Percentiles rank a stretch among this genome's conserved stretches.
These are phyloP conservation scores for Procambarus clarkii DNA, from an alignment of 1,140 invertebrate species.

Conservation along the genomic window DNA sequence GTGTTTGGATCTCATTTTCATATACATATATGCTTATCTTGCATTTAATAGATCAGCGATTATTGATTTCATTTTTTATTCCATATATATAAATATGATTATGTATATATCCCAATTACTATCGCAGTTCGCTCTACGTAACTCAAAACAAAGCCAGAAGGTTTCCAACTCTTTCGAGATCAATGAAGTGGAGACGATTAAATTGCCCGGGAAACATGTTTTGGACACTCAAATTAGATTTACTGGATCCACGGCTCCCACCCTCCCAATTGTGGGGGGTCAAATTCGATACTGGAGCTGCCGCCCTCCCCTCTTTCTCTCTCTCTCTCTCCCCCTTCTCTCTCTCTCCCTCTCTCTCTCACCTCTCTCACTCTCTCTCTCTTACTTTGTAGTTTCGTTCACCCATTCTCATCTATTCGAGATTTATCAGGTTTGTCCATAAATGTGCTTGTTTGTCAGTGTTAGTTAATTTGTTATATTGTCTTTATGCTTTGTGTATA, in stretches of 20 bases:
- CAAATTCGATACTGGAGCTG: neutral
- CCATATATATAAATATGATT: too few species aligned
- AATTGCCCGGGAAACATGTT: conserved; percentile 25
- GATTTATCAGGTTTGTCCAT: too few species aligned
- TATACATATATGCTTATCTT: too few species aligned
- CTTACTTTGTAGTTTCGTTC: too few species aligned
- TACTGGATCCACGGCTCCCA: neutral
- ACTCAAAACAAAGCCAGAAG: neutral
- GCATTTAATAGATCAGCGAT: too few species aligned
- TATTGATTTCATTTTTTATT: too few species aligned
- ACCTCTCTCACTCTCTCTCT: neutral
- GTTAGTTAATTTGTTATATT: too few species aligned
- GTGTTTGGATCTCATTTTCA: too few species aligned
- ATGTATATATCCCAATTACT: neutral
- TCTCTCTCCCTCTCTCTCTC: neutral
- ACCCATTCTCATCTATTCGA: too few species aligned
- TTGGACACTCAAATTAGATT: conserved; percentile 11
- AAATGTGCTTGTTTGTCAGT: too few species aligned
- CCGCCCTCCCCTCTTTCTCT: neutral
- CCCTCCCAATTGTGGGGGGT: neutral
- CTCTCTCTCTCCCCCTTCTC: neutral
- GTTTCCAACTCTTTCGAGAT: neutral
- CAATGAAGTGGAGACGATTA: neutral
- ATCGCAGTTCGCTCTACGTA: neutral
- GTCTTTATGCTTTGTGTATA: too few species aligned